These are phyloP conservation scores for Parus major DNA, from an alignment of 2,113 vertebrate species.

Conservation along the genomic window DNA sequence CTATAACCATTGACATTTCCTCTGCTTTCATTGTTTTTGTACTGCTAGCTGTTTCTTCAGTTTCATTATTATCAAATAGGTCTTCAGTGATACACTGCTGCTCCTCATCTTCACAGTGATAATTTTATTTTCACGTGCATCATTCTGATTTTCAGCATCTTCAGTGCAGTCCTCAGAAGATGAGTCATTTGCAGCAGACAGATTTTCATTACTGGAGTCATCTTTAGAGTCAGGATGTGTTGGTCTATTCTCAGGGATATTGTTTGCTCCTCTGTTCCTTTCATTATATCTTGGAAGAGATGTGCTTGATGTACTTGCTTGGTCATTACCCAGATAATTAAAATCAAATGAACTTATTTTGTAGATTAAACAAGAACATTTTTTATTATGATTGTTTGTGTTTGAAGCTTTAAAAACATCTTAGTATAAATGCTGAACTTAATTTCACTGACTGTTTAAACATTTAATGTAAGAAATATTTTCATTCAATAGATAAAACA, in stretches of 20 bases:
- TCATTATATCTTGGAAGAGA: slow-evolving; percentile 78
- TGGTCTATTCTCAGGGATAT: slow-evolving; percentile 75
- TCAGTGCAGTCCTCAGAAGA: slow-evolving; percentile 72
- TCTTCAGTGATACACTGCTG: slow-evolving; percentile 73
- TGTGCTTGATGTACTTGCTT: slow-evolving; percentile 75
- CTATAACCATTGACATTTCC: slow-evolving; percentile 70
- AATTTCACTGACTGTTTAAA: slow-evolving; percentile 68
- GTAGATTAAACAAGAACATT: slow-evolving; percentile 76
- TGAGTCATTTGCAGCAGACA: slow-evolving; percentile 76
- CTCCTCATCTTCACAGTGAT: slow-evolving; percentile 78
- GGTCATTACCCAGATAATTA: slow-evolving; percentile 80
- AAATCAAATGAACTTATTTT: slow-evolving; percentile 83
- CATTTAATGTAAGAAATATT: slow-evolving; percentile 61
- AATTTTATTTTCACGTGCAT: slow-evolving; percentile 80
- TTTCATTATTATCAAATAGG: slow-evolving; percentile 77
- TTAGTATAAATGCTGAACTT: slow-evolving; percentile 58
- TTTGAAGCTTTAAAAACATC: slow-evolving; percentile 72
- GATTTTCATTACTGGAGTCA: slow-evolving; percentile 76
- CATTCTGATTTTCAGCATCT: slow-evolving; percentile 76
- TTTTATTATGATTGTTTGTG: slow-evolving; percentile 76
- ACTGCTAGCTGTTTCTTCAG: slow-evolving; percentile 64
- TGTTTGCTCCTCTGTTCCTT: slow-evolving; percentile 75
- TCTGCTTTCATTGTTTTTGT: slow-evolving; percentile 72
- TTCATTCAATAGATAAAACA: slow-evolving; percentile 15
- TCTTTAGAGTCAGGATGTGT: slow-evolving; percentile 73